Percentiles rank a stretch among this genome's conserved stretches.
phyloP scores from a whole-genome alignment of 2,797 vertebrate species.

The Diceros bicornis region DNA sequence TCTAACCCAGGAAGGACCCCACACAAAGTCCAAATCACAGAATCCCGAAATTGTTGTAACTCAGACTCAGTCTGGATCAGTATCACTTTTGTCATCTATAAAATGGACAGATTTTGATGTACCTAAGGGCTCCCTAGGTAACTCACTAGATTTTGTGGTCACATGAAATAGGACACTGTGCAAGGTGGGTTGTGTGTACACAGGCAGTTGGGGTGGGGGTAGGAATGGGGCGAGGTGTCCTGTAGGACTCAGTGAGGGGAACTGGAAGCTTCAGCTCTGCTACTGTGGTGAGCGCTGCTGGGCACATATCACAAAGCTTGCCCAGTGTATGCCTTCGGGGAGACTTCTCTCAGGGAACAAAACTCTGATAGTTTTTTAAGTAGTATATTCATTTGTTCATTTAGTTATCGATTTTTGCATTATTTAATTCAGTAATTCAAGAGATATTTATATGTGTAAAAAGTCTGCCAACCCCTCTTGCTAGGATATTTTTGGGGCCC shows the following conservation, averaged over 20 bases:
- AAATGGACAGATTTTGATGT: background rate
- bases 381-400: background rate
- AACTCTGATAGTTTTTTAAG: background rate
- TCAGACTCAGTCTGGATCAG: background rate
- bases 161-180: background rate
- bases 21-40: background rate
- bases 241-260: background rate
- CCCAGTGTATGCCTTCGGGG: background rate
- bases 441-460: background rate
- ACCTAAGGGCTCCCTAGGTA: background rate
- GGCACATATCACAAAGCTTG: background rate
- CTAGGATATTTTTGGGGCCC: background rate
- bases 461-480: background rate
- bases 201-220: background rate
- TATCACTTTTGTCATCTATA: background rate
- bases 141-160: background rate
- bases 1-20: background rate
- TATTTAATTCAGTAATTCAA: conserved; percentile 19
- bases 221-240: background rate
- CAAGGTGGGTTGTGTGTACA: background rate
- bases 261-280: background rate
- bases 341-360: background rate
- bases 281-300: rapidly evolving
- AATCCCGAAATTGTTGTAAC: background rate
- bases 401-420: conserved; percentile 20